Conservation (phyloP, 2,113 vertebrate species). For the Istiophorus platypterus region DNA sequence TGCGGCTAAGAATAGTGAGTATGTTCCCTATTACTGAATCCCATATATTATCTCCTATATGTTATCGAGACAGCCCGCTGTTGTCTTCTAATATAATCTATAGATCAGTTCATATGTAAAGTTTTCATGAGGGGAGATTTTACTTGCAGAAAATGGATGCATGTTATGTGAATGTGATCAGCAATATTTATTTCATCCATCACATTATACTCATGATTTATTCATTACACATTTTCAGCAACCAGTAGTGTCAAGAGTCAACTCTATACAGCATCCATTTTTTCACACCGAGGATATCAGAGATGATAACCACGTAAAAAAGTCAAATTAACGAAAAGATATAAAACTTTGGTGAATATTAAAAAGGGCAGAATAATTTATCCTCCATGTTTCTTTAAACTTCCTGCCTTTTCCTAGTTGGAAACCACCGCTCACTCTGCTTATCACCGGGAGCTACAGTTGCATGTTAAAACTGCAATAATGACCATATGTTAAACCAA, state of each 20-base stretch:
- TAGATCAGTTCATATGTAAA: too few relatives aligned
- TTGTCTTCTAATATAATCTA: too few relatives aligned
- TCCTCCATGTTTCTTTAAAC: not conserved
- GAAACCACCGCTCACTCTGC: not conserved
- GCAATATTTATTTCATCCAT: not conserved
- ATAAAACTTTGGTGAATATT: not conserved
- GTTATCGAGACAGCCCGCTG: not conserved
- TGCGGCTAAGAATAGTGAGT: not conserved
- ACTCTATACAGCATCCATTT: not conserved
- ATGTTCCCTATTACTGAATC: not conserved
- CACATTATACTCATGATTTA: not conserved
- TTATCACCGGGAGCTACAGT: not conserved
- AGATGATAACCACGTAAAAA: not conserved
- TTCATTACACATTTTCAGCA: not conserved
- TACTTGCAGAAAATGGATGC: not conserved
- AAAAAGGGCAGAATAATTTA: not conserved
- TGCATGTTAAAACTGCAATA: not conserved
- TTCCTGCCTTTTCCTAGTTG: not conserved
- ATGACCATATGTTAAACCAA: conserved; percentile 19
- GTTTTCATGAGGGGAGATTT: not conserved
- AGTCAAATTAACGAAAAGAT: not conserved
- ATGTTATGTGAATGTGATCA: not conserved
- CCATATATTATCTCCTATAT: not conserved
- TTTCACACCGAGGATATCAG: not conserved
- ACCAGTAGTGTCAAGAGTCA: too few relatives aligned